Evolutionary conservation across 2,113 vertebrate species (phyloP), one percentile per base, ranked within the genome.

Genomic region (Trinectes maculatus): DNA sequence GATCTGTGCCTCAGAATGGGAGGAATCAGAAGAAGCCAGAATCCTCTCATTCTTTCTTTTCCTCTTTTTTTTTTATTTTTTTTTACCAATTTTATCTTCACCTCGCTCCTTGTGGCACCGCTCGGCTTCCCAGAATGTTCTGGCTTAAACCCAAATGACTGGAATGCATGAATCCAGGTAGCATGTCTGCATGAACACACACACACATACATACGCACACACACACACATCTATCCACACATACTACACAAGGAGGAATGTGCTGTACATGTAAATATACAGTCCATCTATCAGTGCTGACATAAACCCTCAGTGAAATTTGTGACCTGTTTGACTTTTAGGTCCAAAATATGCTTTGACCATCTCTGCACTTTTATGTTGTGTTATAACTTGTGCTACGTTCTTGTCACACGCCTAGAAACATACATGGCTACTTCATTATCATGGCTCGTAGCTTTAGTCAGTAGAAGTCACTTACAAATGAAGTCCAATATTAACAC

Each of bases 91-190:
- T 76, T 74, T n/a, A 63, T 78, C 53, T n/a, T 46, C 61, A 60
- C 54, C 66, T 65, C 80, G 67, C 83, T 64, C 51, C 47, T 34
- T 36, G 8, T 19, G 55, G 53, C 70, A 42, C 43, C 21, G 5
- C 22, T 25, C 55, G 28, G 52, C 75, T 77, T 87, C 67, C 71
- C 80, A 85, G 71, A 89, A 85, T 73, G 70, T 59, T 80, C 79
- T 87, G 91, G 85, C 79, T 36, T 3, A 11, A 62, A 39, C 65
- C 86, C 87, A 90, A 85, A 66, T 72, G 65, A 71, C 79, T 83
- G 82, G 87, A 89, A 90, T 87, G 80, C 82, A 81, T 74, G 80
- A 92, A 91, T 90, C 89, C 86, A 91, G 90, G 88, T 91, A 86
- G 77, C 82, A 82, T 57, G 81, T 63, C 71, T 55, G 48, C 33